These are phyloP conservation scores for Aphaenogaster floridana DNA, from an alignment of 1,140 invertebrate species.

Conservation along the genomic window DNA sequence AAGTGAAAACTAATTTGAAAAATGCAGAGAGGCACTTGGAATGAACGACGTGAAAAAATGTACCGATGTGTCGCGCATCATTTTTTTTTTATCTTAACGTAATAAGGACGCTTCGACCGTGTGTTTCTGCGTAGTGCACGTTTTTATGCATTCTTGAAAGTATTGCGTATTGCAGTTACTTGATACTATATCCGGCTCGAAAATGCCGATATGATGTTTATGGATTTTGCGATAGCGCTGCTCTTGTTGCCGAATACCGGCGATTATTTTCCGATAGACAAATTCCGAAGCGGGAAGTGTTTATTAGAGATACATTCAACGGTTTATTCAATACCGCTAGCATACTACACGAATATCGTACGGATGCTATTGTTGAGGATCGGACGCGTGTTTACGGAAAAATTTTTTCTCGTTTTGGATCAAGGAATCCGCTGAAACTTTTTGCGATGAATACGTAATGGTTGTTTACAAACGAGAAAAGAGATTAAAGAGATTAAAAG, in stretches of 20 bases:
- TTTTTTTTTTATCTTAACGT: conserved; percentile 8
- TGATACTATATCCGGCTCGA: conserved; percentile 40
- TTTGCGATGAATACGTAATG: conserved; percentile 10
- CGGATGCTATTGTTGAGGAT: conserved; percentile 21
- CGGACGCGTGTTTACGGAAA: conserved; percentile 25
- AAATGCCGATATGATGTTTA: conserved; percentile 59
- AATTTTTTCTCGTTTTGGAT: conserved; percentile 20
- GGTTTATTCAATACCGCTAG: conserved; percentile 54
- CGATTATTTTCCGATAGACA: conserved; percentile 66
- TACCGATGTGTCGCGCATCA: not conserved
- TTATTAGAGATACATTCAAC: conserved; percentile 63
- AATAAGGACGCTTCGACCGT: not conserved
- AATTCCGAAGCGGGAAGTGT: conserved; percentile 59
- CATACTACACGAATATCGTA: conserved; percentile 23
- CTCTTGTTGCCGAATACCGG: conserved; percentile 60
- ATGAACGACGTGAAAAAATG: not conserved
- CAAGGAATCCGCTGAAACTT: conserved; percentile 35
- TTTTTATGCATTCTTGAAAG: conserved; percentile 7
- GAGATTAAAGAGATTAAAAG: too few species aligned
- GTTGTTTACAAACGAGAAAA: conserved; percentile 7
- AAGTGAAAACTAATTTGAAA: conserved; percentile 35
- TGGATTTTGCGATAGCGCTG: conserved; percentile 57
- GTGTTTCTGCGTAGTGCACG: not conserved
- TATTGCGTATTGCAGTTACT: conserved; percentile 36
- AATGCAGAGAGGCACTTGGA: not conserved